These are phyloP conservation scores for Gobionotothen gibberifrons DNA, from an alignment of 2,797 vertebrate species.

Conservation along the genomic window DNA sequence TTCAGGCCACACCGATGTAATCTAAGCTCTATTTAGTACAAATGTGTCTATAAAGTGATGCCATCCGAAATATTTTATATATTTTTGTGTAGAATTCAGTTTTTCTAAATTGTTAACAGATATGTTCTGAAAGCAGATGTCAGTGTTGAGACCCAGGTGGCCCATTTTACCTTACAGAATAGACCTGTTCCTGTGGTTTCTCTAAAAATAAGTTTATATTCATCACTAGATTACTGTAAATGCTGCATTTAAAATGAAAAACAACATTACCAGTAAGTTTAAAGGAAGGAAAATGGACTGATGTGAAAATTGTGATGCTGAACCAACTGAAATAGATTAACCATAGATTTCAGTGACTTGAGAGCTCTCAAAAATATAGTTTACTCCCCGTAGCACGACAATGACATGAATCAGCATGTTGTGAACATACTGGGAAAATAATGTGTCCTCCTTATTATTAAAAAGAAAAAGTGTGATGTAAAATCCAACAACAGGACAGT, in stretches of 20 bases:
- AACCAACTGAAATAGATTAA: background rate
- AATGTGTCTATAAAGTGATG: background rate
- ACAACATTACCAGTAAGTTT: background rate
- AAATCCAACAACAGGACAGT: background rate
- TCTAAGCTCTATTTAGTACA: conserved; percentile 14
- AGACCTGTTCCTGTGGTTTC: conserved; percentile 5
- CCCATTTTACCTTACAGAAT: conserved; percentile 27
- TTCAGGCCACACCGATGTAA: conserved; percentile 8
- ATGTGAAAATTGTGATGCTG: background rate
- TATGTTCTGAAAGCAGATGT: no score
- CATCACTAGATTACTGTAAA: background rate
- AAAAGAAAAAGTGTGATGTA: background rate
- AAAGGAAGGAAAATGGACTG: background rate
- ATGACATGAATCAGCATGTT: background rate
- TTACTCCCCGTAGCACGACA: background rate
- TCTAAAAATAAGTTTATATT: conserved; percentile 5
- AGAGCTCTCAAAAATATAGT: background rate
- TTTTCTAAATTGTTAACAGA: no score
- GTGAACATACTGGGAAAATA: background rate
- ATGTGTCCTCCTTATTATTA: background rate
- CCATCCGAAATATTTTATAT: conserved; percentile 12
- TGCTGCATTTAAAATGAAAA: conserved; percentile 16
- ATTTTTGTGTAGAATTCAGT: no score
- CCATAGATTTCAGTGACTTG: background rate
- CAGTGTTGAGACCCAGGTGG: background rate